Evolutionary conservation across 2,113 vertebrate genomes (phyloP).

Genomic region (Atherinomorus stipes): DNA sequence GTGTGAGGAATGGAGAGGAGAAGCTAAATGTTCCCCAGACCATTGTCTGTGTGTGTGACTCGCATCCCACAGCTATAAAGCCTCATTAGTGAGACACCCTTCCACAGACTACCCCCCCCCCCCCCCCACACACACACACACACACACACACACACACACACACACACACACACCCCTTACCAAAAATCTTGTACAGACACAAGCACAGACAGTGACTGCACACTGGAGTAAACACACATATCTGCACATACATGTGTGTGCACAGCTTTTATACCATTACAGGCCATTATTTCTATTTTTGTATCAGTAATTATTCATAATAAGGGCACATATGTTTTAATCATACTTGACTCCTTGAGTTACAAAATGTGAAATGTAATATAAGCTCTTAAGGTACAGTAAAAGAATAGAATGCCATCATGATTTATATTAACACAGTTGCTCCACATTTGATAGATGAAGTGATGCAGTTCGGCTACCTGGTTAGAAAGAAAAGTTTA

Average conservation of each 20-base stretch:
- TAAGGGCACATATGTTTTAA: background rate
- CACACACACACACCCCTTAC: too few species aligned
- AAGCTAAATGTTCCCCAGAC: constrained; percentile 76
- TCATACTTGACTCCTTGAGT: too few species aligned
- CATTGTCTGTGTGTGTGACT: constrained; percentile 76
- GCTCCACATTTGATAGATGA: background rate
- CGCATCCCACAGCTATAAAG: constrained; percentile 76
- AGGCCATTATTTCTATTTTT: constrained; percentile 20
- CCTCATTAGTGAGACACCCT: constrained; percentile 84
- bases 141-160: too few species aligned
- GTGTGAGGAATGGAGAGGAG: constrained; percentile 72
- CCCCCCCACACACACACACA: too few species aligned
- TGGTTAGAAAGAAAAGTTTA: too few species aligned
- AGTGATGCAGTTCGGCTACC: too few species aligned
- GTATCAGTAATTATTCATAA: background rate
- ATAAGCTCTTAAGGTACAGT: too few species aligned
- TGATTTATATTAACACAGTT: background rate
- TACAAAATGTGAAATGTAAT: too few species aligned
- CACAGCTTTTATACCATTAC: constrained; percentile 30
- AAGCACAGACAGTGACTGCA: constrained; percentile 21
- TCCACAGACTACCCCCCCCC: constrained; percentile 66
- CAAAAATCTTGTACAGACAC: constrained; percentile 38
- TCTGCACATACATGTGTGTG: background rate
- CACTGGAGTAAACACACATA: constrained; percentile 17
- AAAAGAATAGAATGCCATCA: background rate